Conservation (phyloP, 2,797 vertebrate genomes). For the Botia almorhae region DNA sequence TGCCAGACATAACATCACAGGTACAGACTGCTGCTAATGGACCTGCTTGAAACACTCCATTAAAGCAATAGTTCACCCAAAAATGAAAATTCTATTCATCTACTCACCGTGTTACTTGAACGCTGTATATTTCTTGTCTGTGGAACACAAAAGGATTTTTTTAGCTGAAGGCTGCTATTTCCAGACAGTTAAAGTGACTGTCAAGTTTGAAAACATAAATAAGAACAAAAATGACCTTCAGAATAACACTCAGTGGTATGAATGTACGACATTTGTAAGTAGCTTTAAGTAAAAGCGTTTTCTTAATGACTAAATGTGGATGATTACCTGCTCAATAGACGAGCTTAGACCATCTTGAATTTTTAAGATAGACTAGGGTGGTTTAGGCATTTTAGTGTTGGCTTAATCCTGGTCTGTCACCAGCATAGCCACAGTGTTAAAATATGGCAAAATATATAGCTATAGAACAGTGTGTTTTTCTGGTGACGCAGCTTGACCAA, state of each 20-base stretch:
- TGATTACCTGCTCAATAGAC: not conserved
- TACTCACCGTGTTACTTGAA: not conserved
- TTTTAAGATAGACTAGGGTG: not conserved
- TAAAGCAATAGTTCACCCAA: not conserved
- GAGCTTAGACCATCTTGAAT: not conserved
- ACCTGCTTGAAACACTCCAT: not conserved
- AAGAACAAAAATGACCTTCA: not conserved
- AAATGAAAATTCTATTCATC: not conserved
- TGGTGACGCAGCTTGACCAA: not conserved
- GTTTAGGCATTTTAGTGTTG: not conserved
- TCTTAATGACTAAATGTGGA: not conserved
- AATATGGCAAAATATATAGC: not conserved
- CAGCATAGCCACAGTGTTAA: not conserved
- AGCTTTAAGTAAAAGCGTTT: too few species aligned
- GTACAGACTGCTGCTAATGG: slow-evolving; percentile 61
- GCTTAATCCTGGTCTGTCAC: not conserved
- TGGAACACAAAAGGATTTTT: not conserved
- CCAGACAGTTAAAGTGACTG: not conserved
- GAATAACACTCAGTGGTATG: not conserved
- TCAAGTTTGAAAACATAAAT: not conserved
- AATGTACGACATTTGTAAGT: too few species aligned
- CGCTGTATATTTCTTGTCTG: not conserved
- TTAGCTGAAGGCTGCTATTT: slow-evolving; percentile 2
- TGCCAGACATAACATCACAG: slow-evolving; percentile 76
- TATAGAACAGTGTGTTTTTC: not conserved